Evolutionary conservation across 1,140 invertebrate species (phyloP), one percentile per base, ranked within the genome.

Genomic region (Adoxophyes honmai): DNA sequence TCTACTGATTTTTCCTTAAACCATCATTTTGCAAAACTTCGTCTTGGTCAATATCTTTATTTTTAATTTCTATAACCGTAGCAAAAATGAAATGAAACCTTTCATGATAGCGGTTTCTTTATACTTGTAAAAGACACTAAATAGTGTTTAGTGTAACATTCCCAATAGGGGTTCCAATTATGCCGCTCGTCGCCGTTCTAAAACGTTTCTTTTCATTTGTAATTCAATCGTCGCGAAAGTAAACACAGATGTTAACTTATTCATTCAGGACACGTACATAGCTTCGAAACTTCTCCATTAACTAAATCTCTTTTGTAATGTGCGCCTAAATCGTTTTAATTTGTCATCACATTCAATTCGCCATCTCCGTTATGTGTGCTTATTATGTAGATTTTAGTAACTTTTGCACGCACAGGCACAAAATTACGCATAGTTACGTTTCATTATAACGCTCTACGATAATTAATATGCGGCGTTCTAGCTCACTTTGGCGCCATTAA

Each of bases 241-340:
- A 48, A 33, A 48, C 42, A 48, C 42, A 48, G 42, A 48, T 48
- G 42, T 48, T 48, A 48, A 48, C 42, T 48, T 48, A 48, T 48
- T 48, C 42, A 64, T 64, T 57, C 55, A 16, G 52, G 44, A 55
- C 60, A 63, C 60, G 58, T 38, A 63, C 60, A 55, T 38, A 48
- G 8, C 33, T 34, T 21, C 13, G 1, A 38, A 38, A 60, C 55
- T 59, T 37, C 38, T 52, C 55, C 56, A 67, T 67, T 67, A 67
- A 62, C 60, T 63, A 59, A 67, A 67, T 60, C 60, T 57, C 58
- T 63, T 53, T 53, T 37, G 53, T 63, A 59, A 67, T 44, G 54
- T 56, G 36, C 39, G 21, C 1, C 34, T 56, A 44, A 56, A 56
- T 59, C 60, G 55, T 57, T 67, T 67, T 63, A 62, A 63, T 66